Evolutionary conservation across 2,888 invertebrate genomes (phyloP).

Genomic region (Drosophila borealis): DNA sequence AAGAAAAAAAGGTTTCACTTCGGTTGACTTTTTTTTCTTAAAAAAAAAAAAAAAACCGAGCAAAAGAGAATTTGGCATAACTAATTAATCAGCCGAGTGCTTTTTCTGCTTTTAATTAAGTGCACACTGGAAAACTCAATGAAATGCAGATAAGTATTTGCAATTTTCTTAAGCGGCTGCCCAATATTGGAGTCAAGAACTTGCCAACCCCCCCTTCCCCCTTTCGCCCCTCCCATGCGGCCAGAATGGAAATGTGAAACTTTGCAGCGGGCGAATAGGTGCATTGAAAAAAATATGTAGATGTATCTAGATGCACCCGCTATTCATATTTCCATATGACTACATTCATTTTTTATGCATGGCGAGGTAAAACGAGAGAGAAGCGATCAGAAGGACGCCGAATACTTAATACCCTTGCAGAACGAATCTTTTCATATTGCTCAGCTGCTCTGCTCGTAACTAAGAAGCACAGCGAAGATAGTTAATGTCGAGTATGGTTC

Average conservation of each 20-base stretch:
- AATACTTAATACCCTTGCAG: no score
- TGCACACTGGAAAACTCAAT: slow-evolving; percentile 5
- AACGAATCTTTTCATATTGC: no score
- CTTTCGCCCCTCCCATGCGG: not conserved
- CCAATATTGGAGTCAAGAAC: not conserved
- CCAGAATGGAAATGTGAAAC: slow-evolving; percentile 37
- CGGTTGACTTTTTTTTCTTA: no score
- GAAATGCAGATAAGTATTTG: slow-evolving; percentile 8
- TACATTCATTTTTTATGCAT: slow-evolving; percentile 41
- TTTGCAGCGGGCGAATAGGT: slow-evolving; percentile 8
- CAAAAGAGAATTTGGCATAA: slow-evolving; percentile 8
- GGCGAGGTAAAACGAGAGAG: slow-evolving; percentile 12
- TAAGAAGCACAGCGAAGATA: no score
- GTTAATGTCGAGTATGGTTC: no score
- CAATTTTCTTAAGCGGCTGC: not conserved
- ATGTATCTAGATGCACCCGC: slow-evolving; percentile 6
- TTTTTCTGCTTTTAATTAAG: slow-evolving; percentile 15
- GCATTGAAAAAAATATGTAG: no score
- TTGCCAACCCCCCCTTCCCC: no score
- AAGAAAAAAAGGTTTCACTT: not conserved
- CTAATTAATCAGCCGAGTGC: slow-evolving; percentile 17
- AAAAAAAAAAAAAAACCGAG: slow-evolving; percentile 1
- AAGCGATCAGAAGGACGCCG: no score
- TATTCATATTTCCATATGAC: slow-evolving; percentile 59
- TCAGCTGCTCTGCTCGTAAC: no score